A percentile compares a stretch with the other conserved stretches of the same genome.
phyloP scores from a whole-genome alignment of 2,113 vertebrate genomes.

The Scomber scombrus region DNA sequence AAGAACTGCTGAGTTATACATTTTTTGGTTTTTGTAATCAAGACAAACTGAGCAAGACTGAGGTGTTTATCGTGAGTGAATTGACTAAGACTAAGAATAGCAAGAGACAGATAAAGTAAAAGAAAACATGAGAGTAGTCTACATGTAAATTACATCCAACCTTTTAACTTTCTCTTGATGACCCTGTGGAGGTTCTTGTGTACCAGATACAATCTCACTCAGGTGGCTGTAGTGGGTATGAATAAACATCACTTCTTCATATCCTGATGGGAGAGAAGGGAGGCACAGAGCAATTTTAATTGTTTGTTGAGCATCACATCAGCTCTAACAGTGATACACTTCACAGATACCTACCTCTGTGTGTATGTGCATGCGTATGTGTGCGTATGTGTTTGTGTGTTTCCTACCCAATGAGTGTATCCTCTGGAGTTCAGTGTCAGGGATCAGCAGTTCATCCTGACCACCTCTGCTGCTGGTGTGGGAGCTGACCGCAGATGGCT shows the following conservation, averaged over 20 bases:
- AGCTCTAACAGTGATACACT: neutral
- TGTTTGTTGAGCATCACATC: neutral
- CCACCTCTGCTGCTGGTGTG: constrained; percentile 43
- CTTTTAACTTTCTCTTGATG: constrained; percentile 51
- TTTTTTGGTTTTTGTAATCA: too few relatives aligned
- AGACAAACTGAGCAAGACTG: too few relatives aligned
- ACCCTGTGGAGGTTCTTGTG: constrained; percentile 43
- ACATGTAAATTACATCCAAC: constrained; percentile 22
- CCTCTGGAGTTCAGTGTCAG: constrained; percentile 82
- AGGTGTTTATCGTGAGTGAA: neutral
- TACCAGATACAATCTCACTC: constrained; percentile 66
- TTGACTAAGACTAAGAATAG: neutral
- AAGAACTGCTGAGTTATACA: neutral
- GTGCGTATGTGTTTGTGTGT: constrained; percentile 2
- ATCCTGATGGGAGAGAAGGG: constrained; percentile 66
- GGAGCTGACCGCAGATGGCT: constrained; percentile 68
- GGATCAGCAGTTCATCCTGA: constrained; percentile 80
- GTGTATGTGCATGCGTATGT: neutral
- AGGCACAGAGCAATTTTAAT: neutral
- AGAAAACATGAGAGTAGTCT: neutral
- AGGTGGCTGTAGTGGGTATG: constrained; percentile 81
- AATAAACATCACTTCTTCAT: constrained; percentile 82
- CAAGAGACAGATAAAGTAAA: neutral
- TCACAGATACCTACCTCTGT: neutral
- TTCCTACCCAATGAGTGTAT: constrained; percentile 77